These are phyloP conservation scores for Ariolimax columbianus DNA, from an alignment of 2,888 invertebrate genomes.

Conservation along the genomic window DNA sequence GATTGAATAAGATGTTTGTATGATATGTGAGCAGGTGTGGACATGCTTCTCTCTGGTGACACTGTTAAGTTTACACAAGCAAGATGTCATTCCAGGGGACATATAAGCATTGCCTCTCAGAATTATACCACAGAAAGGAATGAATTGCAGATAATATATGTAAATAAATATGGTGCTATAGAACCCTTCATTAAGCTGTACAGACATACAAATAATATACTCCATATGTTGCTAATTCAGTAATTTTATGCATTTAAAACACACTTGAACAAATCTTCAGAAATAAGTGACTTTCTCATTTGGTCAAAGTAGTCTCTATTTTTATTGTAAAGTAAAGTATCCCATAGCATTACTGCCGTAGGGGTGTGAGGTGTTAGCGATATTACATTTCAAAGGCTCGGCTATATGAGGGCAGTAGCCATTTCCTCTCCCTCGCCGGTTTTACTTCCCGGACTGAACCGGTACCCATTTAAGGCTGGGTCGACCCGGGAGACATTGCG, in stretches of 20 bases:
- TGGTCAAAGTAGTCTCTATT: not conserved
- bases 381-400: too few relatives aligned
- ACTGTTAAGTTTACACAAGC: not conserved
- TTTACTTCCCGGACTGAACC: too few relatives aligned
- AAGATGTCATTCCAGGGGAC: not conserved
- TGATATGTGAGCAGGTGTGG: not conserved
- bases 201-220: not conserved
- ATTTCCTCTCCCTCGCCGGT: too few relatives aligned
- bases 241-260: not conserved
- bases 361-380: too few relatives aligned
- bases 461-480: too few relatives aligned
- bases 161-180: conserved; percentile 27
- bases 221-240: not conserved
- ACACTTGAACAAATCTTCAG: not conserved
- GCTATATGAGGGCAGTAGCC: too few relatives aligned
- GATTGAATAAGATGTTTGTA: not conserved
- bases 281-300: not conserved
- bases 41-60: not conserved
- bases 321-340: too few relatives aligned
- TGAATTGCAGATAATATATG: not conserved
- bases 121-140: not conserved
- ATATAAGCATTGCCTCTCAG: not conserved
- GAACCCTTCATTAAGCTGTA: not conserved
- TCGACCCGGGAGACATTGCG: too few relatives aligned
- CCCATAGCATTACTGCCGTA: too few relatives aligned